A percentile compares a stretch with the other conserved stretches of the same genome.
phyloP scores from a whole-genome alignment of 2,888 invertebrate genomes.

The Synergus itoensis region DNA sequence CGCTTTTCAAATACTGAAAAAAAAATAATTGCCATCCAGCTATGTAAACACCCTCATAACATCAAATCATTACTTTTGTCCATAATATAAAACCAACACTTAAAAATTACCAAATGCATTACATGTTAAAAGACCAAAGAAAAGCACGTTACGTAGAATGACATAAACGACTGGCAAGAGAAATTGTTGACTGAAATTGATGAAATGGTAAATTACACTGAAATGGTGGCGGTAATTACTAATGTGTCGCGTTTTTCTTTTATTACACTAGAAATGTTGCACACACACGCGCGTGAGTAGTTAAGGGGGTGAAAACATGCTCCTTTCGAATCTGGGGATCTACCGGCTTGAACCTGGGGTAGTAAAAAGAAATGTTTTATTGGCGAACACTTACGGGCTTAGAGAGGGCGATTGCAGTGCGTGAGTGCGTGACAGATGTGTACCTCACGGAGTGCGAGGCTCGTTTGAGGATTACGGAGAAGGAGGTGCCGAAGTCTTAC shows the following conservation, averaged over 20 bases:
- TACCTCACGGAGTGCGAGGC: conserved; percentile 75
- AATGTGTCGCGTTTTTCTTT: background rate
- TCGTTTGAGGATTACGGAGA: conserved; percentile 76
- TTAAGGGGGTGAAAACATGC: background rate
- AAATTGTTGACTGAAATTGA: background rate
- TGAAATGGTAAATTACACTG: background rate
- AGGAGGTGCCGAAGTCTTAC: conserved; percentile 76
- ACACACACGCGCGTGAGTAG: conserved; percentile 19
- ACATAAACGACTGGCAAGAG: background rate
- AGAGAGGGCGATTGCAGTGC: conserved; percentile 51
- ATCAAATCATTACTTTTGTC: too few relatives aligned
- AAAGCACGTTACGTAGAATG: background rate
- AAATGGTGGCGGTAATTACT: background rate
- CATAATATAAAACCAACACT: too few relatives aligned
- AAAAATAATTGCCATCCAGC: too few relatives aligned
- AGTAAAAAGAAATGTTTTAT: conserved; percentile 26
- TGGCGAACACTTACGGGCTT: conserved; percentile 46
- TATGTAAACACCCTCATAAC: too few relatives aligned
- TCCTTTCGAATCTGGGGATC: background rate
- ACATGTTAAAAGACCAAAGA: background rate
- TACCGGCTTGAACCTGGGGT: conserved; percentile 5
- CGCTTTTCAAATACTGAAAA: too few relatives aligned
- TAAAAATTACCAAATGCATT: background rate
- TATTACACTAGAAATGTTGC: background rate
- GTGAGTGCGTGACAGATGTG: conserved; percentile 69